These are phyloP conservation scores for Phrynocephalus vlangalii DNA, from an alignment of 2,797 vertebrate species.

Conservation along the genomic window DNA sequence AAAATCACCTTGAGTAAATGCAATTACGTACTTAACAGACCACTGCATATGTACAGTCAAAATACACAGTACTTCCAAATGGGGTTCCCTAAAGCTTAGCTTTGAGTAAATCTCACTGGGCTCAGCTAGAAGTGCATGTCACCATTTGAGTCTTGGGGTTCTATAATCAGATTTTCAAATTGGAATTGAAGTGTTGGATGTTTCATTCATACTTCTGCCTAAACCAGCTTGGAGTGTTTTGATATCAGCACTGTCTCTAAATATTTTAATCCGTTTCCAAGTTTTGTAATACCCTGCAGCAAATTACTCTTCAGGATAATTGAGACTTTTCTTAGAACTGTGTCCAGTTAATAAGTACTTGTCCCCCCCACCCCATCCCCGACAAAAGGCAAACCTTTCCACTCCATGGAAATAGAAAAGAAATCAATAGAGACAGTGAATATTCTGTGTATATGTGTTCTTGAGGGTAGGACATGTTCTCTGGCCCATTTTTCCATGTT, in stretches of 20 bases:
- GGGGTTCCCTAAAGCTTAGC: background rate
- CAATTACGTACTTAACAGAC: no score
- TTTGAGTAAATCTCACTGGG: background rate
- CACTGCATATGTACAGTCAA: no score
- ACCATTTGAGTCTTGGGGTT: background rate
- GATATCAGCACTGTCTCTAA: background rate
- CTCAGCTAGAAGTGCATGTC: background rate
- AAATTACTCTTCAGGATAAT: background rate
- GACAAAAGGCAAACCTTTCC: no score
- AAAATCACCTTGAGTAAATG: no score
- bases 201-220: slow-evolving; percentile 2
- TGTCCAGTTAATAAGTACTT: slow-evolving; percentile 11
- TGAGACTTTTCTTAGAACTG: slow-evolving; percentile 3
- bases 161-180: background rate
- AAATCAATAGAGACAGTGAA: no score
- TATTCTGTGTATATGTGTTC: no score
- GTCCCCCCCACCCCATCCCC: background rate
- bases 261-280: background rate
- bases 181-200: background rate
- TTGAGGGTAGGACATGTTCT: no score
- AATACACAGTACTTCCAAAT: background rate
- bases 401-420: no score
- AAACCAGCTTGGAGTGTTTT: slow-evolving; percentile 3
- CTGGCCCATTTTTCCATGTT: no score
- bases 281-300: background rate